phyloP scores from a whole-genome alignment of 1,140 invertebrate genomes.

The Neomicropteryx cornuta region DNA sequence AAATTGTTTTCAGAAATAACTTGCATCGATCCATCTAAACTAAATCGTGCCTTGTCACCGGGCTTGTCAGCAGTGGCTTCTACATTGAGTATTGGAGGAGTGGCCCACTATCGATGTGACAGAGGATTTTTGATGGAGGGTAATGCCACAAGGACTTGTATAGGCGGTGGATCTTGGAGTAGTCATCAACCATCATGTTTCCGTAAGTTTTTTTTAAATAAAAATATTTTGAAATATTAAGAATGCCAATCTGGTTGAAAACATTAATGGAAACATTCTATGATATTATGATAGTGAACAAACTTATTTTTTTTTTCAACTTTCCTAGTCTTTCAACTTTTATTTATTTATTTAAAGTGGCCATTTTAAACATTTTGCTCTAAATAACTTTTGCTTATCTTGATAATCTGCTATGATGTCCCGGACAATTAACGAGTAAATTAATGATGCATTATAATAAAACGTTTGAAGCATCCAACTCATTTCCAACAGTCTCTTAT shows the following conservation, averaged over 20 bases:
- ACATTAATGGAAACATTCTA: too few relatives aligned
- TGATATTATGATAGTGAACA: too few relatives aligned
- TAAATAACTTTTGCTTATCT: too few relatives aligned
- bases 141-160: slow-evolving; percentile 65
- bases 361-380: too few relatives aligned
- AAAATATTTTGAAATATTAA: slow-evolving; percentile 2
- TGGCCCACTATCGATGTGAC: slow-evolving; percentile 70
- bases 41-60: slow-evolving; percentile 22
- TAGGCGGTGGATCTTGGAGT: slow-evolving; percentile 71
- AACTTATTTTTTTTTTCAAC: too few relatives aligned
- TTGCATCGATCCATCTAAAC: slow-evolving; percentile 50
- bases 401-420: too few relatives aligned
- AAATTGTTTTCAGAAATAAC: slow-evolving; percentile 61
- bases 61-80: slow-evolving; percentile 36
- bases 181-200: slow-evolving; percentile 67
- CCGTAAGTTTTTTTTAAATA: slow-evolving; percentile 46
- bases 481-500: too few relatives aligned
- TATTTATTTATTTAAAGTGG: too few relatives aligned
- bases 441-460: too few relatives aligned
- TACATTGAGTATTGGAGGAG: slow-evolving; percentile 60
- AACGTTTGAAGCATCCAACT: too few relatives aligned
- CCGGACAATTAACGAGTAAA: too few relatives aligned
- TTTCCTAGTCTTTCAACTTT: slow-evolving; percentile 3
- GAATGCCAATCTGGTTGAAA: too few relatives aligned
- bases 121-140: slow-evolving; percentile 71